phyloP scores from a whole-genome alignment of 2,113 vertebrate species.

The Phylloscopus trochilus region DNA sequence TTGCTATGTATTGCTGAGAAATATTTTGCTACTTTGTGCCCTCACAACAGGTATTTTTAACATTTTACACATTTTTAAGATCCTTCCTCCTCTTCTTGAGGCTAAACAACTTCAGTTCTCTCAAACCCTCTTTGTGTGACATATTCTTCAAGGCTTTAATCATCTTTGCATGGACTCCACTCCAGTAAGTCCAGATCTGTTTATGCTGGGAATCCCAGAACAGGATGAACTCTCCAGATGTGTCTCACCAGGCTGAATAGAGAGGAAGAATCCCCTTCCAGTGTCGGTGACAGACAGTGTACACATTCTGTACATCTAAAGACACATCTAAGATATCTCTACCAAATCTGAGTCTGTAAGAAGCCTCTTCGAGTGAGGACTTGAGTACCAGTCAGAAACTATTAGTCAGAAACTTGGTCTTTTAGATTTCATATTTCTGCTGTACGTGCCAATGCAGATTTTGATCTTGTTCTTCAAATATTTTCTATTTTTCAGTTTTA shows the following conservation, averaged over 20 bases:
- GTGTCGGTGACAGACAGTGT: neutral
- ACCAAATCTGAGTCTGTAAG: neutral
- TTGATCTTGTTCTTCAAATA: neutral
- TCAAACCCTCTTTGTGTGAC: neutral
- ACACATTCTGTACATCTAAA: fast-evolving
- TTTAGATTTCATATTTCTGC: neutral
- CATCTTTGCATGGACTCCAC: neutral
- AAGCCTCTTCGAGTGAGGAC: neutral
- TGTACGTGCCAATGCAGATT: neutral
- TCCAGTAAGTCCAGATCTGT: neutral
- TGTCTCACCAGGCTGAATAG: neutral
- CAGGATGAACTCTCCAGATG: neutral
- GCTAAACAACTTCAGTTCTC: neutral
- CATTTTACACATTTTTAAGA: neutral
- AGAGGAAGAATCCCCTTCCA: neutral
- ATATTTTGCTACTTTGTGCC: neutral
- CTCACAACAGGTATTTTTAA: neutral
- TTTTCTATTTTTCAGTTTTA: neutral
- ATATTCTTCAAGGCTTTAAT: neutral
- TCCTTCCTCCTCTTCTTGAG: neutral
- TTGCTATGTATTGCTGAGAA: neutral
- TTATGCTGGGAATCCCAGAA: neutral
- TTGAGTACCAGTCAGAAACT: neutral
- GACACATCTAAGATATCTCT: neutral
- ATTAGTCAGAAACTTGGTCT: neutral